These are phyloP conservation scores for Campodea augens DNA, from an alignment of 1,140 invertebrate species.

Conservation along the genomic window DNA sequence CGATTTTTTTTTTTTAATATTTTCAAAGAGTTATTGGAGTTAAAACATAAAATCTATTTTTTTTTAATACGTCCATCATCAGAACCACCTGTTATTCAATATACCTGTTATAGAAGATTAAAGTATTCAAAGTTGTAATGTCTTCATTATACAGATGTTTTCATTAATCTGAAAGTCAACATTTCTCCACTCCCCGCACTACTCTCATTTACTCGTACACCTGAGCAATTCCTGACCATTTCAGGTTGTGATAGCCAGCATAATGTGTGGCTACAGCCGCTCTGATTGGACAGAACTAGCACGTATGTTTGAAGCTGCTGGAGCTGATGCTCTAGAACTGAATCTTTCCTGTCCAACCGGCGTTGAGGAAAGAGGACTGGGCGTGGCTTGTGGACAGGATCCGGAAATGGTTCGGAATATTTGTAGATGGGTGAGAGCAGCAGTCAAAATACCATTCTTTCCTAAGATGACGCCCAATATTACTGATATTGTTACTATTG, in stretches of 20 bases:
- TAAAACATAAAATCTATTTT: too few relatives aligned
- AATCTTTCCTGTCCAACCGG: conserved; percentile 97
- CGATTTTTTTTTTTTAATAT: too few relatives aligned
- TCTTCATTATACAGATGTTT: too few relatives aligned
- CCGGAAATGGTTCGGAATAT: conserved; percentile 75
- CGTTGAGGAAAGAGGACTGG: conserved; percentile 96
- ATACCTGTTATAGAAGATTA: too few relatives aligned
- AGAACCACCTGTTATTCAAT: too few relatives aligned
- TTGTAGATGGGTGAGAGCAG: conserved; percentile 65
- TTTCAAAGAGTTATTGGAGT: too few relatives aligned
- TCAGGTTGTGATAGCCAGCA: conserved; percentile 84
- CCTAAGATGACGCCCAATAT: conserved; percentile 96
- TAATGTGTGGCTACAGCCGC: conserved; percentile 83
- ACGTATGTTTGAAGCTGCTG: conserved; percentile 54
- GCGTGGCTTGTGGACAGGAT: conserved; percentile 91
- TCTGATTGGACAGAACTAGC: conserved; percentile 76
- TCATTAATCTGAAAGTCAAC: not conserved
- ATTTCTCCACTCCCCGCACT: not conserved
- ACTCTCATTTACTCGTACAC: too few relatives aligned
- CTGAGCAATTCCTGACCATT: too few relatives aligned
- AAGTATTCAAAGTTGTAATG: too few relatives aligned
- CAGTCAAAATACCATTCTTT: conserved; percentile 90
- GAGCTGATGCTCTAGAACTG: conserved; percentile 84
- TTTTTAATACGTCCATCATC: too few relatives aligned
- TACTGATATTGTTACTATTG: conserved; percentile 77